Conservation (phyloP, 2,888 invertebrate species). For the Andrena minutula region DNA sequence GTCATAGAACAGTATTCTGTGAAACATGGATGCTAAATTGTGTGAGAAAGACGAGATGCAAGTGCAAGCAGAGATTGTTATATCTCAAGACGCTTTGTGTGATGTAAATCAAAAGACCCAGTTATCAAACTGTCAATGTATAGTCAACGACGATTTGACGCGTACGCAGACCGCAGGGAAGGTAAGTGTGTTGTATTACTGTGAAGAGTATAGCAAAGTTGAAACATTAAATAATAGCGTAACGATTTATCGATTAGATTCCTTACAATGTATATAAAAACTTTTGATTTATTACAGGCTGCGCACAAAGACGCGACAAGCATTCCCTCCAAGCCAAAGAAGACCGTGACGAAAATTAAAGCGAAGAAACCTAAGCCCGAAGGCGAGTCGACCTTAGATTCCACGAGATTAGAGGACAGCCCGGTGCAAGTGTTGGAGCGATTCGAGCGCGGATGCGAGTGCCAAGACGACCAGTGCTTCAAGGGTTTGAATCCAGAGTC, state of each 20-base stretch:
- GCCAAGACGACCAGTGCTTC: conserved; percentile 91
- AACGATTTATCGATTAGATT: background rate
- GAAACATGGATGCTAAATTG: conserved; percentile 69
- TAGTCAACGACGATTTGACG: conserved; percentile 29
- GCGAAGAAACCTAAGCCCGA: conserved; percentile 85
- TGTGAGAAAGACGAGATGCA: conserved; percentile 63
- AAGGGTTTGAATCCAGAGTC: conserved; percentile 91
- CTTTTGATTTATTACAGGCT: conserved; percentile 71
- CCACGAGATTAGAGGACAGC: conserved; percentile 90
- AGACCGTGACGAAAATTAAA: conserved; percentile 85
- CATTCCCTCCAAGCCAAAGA: conserved; percentile 76
- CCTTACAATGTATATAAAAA: background rate
- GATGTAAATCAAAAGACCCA: conserved; percentile 31
- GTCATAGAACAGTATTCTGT: conserved; percentile 20
- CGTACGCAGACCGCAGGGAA: conserved; percentile 26
- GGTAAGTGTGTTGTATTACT: conserved; percentile 37
- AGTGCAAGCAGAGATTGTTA: conserved; percentile 82
- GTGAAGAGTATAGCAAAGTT: background rate
- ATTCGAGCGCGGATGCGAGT: conserved; percentile 91
- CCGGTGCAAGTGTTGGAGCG: conserved; percentile 89
- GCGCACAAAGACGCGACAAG: conserved; percentile 84
- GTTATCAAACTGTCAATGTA: conserved; percentile 25
- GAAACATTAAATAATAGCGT: background rate
- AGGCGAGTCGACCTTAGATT: conserved; percentile 86
- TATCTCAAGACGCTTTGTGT: conserved; percentile 4